Evolutionary conservation across 2,888 invertebrate species (phyloP), one percentile per base, ranked within the genome.

Genomic region (Dusona sp.): DNA sequence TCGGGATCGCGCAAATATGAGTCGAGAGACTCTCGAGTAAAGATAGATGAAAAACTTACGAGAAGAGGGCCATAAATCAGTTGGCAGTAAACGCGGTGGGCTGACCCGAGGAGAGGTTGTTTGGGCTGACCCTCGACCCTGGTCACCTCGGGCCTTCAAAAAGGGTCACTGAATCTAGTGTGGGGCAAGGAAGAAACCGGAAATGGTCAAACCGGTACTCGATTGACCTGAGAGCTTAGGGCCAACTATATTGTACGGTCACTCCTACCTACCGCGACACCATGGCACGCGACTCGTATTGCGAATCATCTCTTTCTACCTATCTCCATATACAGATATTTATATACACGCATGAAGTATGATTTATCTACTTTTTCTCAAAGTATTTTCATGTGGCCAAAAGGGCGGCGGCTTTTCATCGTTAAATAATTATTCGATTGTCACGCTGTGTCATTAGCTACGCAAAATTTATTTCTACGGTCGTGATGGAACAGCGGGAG

Each of bases 41-140:
- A 68, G 73, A 75, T 73, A 38, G 64, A 54, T 79, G 8, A 73
- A 72, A 75, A 48, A 64, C 68, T 25, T 33, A 13, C 4, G 70
- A 48, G 70, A 79, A 80, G 89, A 89, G 89, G 90, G 92, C 92
- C 92, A 93, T 94, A 94, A 94, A 94, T 94, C 94, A 94, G 91
- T 86, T 22, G 84, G 87, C 89, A 45, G 90, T 90, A 90, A 92
- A 90, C 91, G 90, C 89, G 89, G 91, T 91, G 90, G 92, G 91
- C 90, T 93, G 93, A 93, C 93, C 92, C 90, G 90, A 92, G 90
- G 89, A 91, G 91, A 90, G 92, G 91, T 93, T 94, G 93, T 94
- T 94, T 93, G 93, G 94, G 92, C 93, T 93, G 93, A 93, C 92
- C 93, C 91, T 89, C 92, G 93, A 93, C 93, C 93, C 90, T 73